Percentiles rank a stretch among this genome's conserved stretches.
These are phyloP conservation scores for Pristionchus japonicus DNA, from an alignment of 2,888 invertebrate genomes.

Conservation along the genomic window DNA sequence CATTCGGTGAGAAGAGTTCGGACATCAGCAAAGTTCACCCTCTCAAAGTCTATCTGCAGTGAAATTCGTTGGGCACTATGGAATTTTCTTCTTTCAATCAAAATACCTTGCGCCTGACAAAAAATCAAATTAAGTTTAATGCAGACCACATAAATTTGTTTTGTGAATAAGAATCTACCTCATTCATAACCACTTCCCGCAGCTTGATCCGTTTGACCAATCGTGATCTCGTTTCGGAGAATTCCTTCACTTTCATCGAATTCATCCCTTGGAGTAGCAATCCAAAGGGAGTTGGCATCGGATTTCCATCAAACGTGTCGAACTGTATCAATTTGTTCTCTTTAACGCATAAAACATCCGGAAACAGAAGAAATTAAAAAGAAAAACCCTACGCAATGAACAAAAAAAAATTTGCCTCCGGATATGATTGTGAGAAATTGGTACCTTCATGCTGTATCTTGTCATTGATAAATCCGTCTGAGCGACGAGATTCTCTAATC, in stretches of 20 bases:
- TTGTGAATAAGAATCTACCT: too few relatives aligned
- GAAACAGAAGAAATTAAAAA: too few relatives aligned
- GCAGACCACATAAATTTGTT: too few relatives aligned
- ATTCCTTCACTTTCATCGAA: neutral
- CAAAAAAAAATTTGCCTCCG: too few relatives aligned
- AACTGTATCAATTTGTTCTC: neutral
- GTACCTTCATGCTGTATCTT: neutral
- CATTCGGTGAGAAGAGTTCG: neutral
- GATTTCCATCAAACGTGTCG: neutral
- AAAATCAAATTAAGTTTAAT: too few relatives aligned
- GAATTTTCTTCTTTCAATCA: too few relatives aligned
- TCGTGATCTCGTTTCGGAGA: neutral
- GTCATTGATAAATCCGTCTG: neutral
- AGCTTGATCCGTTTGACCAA: neutral
- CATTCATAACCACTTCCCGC: neutral
- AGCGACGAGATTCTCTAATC: neutral
- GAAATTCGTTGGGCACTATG: too few relatives aligned
- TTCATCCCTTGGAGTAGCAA: neutral
- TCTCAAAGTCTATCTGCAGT: neutral
- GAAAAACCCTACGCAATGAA: too few relatives aligned
- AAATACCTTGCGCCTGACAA: too few relatives aligned
- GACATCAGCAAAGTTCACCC: neutral
- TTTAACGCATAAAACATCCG: neutral
- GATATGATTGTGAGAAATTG: too few relatives aligned
- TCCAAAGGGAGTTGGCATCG: neutral